Evolutionary conservation across 2,888 invertebrate genomes (phyloP).

Genomic region (Tromatobia lineatoria): DNA sequence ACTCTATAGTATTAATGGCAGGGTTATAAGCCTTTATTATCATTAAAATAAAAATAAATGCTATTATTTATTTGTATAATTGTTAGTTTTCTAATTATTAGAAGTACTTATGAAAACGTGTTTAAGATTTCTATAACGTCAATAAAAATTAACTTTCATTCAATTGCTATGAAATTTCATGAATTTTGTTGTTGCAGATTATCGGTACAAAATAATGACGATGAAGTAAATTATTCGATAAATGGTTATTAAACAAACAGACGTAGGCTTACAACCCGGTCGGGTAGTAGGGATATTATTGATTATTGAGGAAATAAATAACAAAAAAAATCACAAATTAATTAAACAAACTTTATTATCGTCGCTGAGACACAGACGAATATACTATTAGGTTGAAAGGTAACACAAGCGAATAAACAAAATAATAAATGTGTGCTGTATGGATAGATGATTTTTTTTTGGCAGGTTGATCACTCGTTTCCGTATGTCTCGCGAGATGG

Average conservation of each 20-base stretch:
- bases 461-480: slow-evolving; percentile 34
- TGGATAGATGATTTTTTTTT: slow-evolving; percentile 8
- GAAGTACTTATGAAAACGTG: too few relatives aligned
- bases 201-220: too few relatives aligned
- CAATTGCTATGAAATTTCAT: too few relatives aligned
- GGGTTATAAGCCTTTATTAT: background rate
- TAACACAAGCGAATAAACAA: slow-evolving; percentile 44
- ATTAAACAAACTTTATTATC: slow-evolving; percentile 52
- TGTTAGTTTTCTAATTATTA: too few relatives aligned
- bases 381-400: slow-evolving; percentile 47
- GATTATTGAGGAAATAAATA: slow-evolving; percentile 10
- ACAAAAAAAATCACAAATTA: slow-evolving; percentile 27
- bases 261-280: background rate
- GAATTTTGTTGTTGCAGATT: too few relatives aligned
- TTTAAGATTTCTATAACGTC: too few relatives aligned
- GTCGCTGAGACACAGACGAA: background rate
- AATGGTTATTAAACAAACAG: too few relatives aligned
- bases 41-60: too few relatives aligned
- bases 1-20: background rate
- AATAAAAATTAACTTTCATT: too few relatives aligned
- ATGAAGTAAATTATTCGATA: too few relatives aligned
- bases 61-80: too few relatives aligned
- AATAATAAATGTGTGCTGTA: slow-evolving; percentile 37
- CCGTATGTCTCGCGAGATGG: slow-evolving; percentile 19
- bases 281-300: background rate